Conservation (phyloP, 2,113 vertebrate species). For the Phyllopteryx taeniolatus region DNA sequence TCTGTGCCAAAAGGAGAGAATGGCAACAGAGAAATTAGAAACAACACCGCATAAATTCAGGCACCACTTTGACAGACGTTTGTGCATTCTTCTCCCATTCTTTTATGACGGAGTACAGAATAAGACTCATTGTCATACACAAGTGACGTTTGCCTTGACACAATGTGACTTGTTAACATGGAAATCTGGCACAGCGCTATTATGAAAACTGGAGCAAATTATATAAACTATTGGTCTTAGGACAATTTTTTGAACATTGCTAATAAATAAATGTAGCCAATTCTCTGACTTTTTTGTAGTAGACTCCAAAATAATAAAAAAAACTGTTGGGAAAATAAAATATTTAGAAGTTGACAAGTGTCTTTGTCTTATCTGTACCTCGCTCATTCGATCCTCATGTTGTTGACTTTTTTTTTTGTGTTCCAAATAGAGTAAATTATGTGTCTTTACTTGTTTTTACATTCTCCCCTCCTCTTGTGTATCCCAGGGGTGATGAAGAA, state of each 20-base stretch:
- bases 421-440: conserved; percentile 51
- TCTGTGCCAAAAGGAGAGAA: conserved; percentile 67
- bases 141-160: conserved; percentile 49
- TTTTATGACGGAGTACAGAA: conserved; percentile 40
- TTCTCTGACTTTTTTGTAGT: background rate
- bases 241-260: conserved; percentile 35
- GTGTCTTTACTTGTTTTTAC: conserved; percentile 32
- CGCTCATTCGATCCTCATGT: conserved; percentile 28
- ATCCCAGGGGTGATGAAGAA: conserved; percentile 39
- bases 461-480: conserved; percentile 22
- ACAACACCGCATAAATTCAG: conserved; percentile 8
- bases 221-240: conserved; percentile 67
- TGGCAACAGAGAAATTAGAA: conserved; percentile 30
- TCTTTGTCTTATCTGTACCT: conserved; percentile 48
- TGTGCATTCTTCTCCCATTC: conserved; percentile 30
- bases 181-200: conserved; percentile 71
- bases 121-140: conserved; percentile 43
- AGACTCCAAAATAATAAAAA: conserved; percentile 7
- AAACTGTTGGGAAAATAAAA: conserved; percentile 55
- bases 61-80: background rate
- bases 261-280: background rate
- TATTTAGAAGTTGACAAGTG: conserved; percentile 66
- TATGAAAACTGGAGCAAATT: conserved; percentile 68
- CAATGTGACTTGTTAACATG: conserved; percentile 54
- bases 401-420: conserved; percentile 59